A percentile compares a stretch with the other conserved stretches of the same genome.
Conservation (phyloP, 2,888 invertebrate genomes). For the Cantharis flavilabris region DNA sequence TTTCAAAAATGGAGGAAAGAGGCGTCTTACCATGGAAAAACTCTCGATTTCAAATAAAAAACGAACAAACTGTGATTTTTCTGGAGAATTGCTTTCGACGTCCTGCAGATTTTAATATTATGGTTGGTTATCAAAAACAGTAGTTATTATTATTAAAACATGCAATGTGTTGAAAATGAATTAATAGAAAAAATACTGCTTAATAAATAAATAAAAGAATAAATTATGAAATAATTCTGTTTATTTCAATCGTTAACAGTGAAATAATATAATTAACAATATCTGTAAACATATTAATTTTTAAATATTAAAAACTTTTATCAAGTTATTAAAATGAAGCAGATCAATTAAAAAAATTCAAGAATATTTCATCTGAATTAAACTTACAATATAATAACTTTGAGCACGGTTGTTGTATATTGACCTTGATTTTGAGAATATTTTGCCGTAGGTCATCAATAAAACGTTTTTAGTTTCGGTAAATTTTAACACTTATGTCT, state of each 20-base stretch:
- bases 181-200: background rate
- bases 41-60: conserved; percentile 39
- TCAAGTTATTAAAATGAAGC: background rate
- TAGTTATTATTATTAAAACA: background rate
- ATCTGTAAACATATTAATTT: background rate
- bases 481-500: too few relatives aligned
- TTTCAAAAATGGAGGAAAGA: conserved; percentile 35
- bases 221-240: background rate
- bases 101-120: conserved; percentile 51
- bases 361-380: background rate
- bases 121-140: conserved; percentile 47
- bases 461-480: background rate
- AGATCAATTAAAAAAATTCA: background rate
- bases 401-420: background rate
- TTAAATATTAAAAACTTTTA: background rate
- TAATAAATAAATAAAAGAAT: background rate
- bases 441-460: background rate
- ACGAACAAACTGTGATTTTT: conserved; percentile 41
- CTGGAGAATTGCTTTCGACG: conserved; percentile 47
- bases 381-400: background rate
- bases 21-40: conserved; percentile 45
- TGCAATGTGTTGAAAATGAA: background rate
- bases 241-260: background rate
- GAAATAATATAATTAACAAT: background rate
- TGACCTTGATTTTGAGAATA: background rate